These are phyloP conservation scores for Thymelicus lineola DNA, from an alignment of 2,888 invertebrate genomes.

Conservation along the genomic window DNA sequence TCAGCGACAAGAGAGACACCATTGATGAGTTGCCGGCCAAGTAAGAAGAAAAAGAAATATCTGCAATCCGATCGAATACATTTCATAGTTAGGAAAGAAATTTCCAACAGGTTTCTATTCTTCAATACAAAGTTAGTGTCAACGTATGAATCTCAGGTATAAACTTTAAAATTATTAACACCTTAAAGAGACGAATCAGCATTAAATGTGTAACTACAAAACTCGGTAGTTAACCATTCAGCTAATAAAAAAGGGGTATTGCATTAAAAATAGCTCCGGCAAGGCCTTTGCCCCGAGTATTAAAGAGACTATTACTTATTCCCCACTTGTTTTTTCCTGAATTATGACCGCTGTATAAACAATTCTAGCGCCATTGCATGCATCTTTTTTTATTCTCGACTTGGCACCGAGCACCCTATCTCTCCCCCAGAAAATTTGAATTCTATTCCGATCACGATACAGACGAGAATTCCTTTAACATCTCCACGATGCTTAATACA, in stretches of 20 bases:
- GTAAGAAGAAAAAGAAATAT: too few species aligned
- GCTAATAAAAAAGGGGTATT: slow-evolving; percentile 31
- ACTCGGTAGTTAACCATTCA: slow-evolving; percentile 28
- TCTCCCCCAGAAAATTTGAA: neutral
- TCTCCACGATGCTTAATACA: slow-evolving; percentile 19
- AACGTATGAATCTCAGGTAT: slow-evolving; percentile 11
- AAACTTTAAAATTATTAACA: slow-evolving; percentile 9
- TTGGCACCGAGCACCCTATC: slow-evolving; percentile 33
- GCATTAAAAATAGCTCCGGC: slow-evolving; percentile 32
- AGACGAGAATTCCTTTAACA: slow-evolving; percentile 10
- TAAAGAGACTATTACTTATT: slow-evolving; percentile 39
- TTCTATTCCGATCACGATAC: slow-evolving; percentile 16
- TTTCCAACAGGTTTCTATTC: too few species aligned
- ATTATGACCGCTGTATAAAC: slow-evolving; percentile 45
- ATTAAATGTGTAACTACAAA: slow-evolving; percentile 26
- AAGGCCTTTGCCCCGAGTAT: slow-evolving; percentile 34
- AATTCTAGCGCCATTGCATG: slow-evolving; percentile 46
- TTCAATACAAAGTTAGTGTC: too few species aligned
- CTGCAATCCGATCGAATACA: too few species aligned
- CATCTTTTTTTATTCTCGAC: slow-evolving; percentile 44
- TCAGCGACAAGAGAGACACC: too few species aligned
- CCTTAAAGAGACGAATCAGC: slow-evolving; percentile 15
- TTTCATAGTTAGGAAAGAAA: too few species aligned
- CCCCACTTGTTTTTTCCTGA: slow-evolving; percentile 45
- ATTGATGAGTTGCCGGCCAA: too few species aligned